Conservation (phyloP, 2,113 vertebrate species). For the Myiagra hebetior region DNA sequence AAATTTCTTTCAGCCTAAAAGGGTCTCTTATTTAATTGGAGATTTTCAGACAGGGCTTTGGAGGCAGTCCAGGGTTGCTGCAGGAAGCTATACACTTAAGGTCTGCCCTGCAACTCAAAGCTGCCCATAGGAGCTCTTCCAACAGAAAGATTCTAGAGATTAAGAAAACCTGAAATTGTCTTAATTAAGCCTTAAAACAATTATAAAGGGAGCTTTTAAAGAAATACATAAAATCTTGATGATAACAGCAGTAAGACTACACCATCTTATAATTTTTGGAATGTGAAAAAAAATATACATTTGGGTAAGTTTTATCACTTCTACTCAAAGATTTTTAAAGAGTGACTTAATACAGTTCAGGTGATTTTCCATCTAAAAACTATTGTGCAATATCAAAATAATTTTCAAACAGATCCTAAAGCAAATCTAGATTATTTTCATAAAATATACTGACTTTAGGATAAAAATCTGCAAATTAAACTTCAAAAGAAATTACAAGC, state of each 20-base stretch:
- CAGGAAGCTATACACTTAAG: neutral
- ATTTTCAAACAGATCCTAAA: neutral
- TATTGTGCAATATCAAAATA: neutral
- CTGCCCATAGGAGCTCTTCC: neutral
- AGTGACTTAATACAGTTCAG: neutral
- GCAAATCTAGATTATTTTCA: neutral
- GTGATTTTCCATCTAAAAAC: neutral
- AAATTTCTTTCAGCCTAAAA: neutral
- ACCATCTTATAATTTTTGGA: neutral
- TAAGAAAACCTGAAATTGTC: neutral
- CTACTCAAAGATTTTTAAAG: neutral
- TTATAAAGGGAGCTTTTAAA: neutral
- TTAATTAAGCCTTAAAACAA: neutral
- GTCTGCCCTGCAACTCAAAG: neutral
- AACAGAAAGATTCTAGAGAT: neutral
- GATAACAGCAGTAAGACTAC: neutral
- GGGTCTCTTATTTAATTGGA: neutral
- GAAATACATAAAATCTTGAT: neutral
- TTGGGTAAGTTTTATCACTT: neutral
- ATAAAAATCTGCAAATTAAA: neutral
- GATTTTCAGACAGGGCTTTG: neutral
- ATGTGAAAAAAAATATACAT: neutral
- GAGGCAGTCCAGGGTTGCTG: neutral
- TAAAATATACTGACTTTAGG: neutral
- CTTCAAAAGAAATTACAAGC: neutral